phyloP scores from a whole-genome alignment of 2,113 vertebrate genomes.

The Festucalex cinctus region DNA sequence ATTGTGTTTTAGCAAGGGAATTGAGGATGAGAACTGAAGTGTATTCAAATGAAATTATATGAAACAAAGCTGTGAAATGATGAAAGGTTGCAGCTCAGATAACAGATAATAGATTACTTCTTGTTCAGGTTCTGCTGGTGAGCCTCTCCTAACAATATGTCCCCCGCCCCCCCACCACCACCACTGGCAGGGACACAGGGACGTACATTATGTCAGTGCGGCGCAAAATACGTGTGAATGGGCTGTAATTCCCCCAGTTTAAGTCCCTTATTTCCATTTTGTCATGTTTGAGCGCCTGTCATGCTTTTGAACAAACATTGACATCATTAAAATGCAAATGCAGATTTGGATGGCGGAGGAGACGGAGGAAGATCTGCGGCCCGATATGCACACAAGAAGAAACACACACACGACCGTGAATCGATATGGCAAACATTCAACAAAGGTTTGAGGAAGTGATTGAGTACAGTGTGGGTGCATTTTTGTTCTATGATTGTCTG shows the following conservation, averaged over 20 bases:
- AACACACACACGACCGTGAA: conserved; percentile 1
- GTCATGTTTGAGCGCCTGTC: conserved; percentile 71
- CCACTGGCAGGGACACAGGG: conserved; percentile 52
- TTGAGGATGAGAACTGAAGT: not conserved
- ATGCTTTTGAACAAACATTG: conserved; percentile 78
- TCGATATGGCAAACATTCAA: conserved; percentile 19
- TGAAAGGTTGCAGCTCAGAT: conserved; percentile 20
- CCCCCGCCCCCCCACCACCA: conserved; percentile 5
- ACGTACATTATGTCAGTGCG: conserved; percentile 50
- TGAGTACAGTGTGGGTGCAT: conserved; percentile 25
- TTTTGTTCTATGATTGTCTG: conserved; percentile 35
- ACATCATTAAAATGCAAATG: conserved; percentile 81
- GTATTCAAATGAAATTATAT: conserved; percentile 13
- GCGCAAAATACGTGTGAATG: conserved; percentile 52
- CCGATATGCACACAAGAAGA: conserved; percentile 55
- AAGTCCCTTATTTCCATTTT: conserved; percentile 73
- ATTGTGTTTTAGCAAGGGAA: not conserved
- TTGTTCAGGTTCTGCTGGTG: conserved; percentile 33
- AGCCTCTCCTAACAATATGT: conserved; percentile 19
- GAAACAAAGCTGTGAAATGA: conserved; percentile 35
- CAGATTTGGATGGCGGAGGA: conserved; percentile 58
- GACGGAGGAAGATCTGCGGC: conserved; percentile 62
- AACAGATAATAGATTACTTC: conserved; percentile 36
- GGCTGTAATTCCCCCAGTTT: conserved; percentile 66
- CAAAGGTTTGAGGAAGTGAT: conserved; percentile 44